Percentiles rank a stretch among this genome's conserved stretches.
Conservation (phyloP, 2,797 vertebrate genomes). For the Halcyon badia region DNA sequence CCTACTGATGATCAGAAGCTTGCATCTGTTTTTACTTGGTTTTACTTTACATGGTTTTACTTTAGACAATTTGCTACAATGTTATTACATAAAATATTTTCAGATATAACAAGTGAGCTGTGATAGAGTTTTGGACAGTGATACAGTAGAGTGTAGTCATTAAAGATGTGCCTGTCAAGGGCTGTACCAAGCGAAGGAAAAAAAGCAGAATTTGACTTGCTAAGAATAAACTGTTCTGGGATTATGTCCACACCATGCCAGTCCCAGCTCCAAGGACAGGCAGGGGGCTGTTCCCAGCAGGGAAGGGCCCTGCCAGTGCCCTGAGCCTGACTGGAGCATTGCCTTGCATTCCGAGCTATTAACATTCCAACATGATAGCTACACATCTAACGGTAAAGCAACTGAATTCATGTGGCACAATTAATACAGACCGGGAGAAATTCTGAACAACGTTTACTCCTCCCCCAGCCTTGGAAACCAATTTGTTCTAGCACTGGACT, state of each 20-base stretch:
- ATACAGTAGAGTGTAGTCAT: background rate
- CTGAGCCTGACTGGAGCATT: background rate
- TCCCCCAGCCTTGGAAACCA: background rate
- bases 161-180: background rate
- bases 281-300: accelerated
- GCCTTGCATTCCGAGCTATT: background rate
- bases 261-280: background rate
- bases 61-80: background rate
- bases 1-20: background rate
- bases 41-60: too few relatives aligned
- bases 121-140: background rate
- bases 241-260: background rate
- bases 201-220: background rate
- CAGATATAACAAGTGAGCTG: background rate
- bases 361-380: background rate
- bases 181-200: background rate
- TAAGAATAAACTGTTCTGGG: background rate
- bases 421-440: background rate
- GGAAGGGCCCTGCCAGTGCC: background rate
- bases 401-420: background rate
- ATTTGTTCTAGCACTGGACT: background rate
- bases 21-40: too few relatives aligned
- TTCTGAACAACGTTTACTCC: background rate
- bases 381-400: background rate
- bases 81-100: background rate